Evolutionary conservation across 92 coral and sea anemone species (phyloP), one percentile per base, ranked within the genome.

Genomic region (Blastomussa wellsi): DNA sequence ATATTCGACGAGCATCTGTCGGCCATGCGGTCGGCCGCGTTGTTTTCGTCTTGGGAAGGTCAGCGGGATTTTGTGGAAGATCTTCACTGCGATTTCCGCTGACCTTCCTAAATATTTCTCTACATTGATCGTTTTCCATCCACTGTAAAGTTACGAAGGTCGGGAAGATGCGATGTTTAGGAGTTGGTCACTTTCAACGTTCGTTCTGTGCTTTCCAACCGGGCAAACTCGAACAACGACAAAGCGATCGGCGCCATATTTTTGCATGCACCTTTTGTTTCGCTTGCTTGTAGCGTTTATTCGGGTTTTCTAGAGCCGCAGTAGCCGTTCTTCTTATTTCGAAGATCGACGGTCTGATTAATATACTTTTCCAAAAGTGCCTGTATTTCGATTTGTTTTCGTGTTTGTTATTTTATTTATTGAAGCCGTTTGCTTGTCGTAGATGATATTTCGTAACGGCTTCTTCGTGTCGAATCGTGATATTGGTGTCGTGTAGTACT

Each of bases 61-160:
- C 94, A 92, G 94, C 94, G 94, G 94, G 87, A 79, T 79, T 69
- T 77, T 82, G 89, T 89, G 84, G 76, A 84, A 44, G 53, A 72
- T 72, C n/a, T n/a, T n/a, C n/a, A 59, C 36, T 78, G 37, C 82
- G 90, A 74, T 92, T 85, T 92, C 94, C 94, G 94, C 94, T 92
- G 94, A 92, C 94, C 94, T 59, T 89, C 82, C 84, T 72, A 81
- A 51, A 87, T 4, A 79, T 65, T 90, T 82, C 73, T 80, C 75
- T 53, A 26, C 64, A 36, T 87, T 83, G 74, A 75, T 69, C 86
- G 31, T 31, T 86, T 78, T 76, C 60, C 69, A 38, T 78, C 41
- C 36, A 77, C 17, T 55, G 53, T 64, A 15, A 1, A 24, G 4
- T 4, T 32, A 15, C 22, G 60, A 73, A 37, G 62, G 17, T 22